Conservation (phyloP, 2,113 vertebrate genomes). For the Cheilinus undulatus region DNA sequence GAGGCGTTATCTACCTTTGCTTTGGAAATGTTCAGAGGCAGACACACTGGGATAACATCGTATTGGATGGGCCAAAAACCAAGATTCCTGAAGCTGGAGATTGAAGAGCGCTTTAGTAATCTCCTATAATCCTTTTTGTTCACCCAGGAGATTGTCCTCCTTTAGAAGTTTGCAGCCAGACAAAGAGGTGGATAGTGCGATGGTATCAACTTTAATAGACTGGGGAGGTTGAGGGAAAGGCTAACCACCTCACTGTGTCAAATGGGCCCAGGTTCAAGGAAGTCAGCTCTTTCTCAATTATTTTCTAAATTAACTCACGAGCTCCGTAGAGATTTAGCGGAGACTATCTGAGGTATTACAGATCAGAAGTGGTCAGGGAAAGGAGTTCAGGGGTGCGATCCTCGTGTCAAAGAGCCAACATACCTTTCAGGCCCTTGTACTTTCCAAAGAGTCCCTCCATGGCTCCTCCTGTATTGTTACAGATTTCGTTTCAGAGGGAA, state of each 20-base stretch:
- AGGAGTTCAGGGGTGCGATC: slow-evolving; percentile 40
- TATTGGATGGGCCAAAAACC: slow-evolving; percentile 54
- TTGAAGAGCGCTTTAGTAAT: slow-evolving; percentile 77
- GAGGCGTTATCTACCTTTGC: slow-evolving; percentile 33
- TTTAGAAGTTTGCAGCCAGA: slow-evolving; percentile 80
- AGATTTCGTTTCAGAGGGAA: slow-evolving; percentile 23
- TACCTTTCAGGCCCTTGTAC: slow-evolving; percentile 28
- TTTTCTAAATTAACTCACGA: slow-evolving; percentile 76
- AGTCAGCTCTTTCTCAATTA: slow-evolving; percentile 76
- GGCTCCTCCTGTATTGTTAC: slow-evolving; percentile 19
- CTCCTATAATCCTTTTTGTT: slow-evolving; percentile 82
- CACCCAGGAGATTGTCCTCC: slow-evolving; percentile 79
- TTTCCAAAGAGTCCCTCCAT: slow-evolving; percentile 23
- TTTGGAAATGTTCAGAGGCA: slow-evolving; percentile 25
- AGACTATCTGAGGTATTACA: slow-evolving; percentile 39
- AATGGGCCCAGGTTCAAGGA: slow-evolving; percentile 71
- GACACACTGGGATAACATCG: slow-evolving; percentile 49
- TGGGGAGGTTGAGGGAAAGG: slow-evolving; percentile 78
- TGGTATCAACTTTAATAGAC: slow-evolving; percentile 82
- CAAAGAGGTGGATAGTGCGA: slow-evolving; percentile 78
- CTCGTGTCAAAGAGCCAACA: slow-evolving; percentile 47
- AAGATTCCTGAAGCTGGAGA: slow-evolving; percentile 68
- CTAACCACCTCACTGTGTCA: slow-evolving; percentile 78
- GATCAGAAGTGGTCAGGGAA: slow-evolving; percentile 34
- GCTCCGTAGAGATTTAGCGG: slow-evolving; percentile 57